Conservation (phyloP, 2,888 invertebrate genomes). For the Metalampra italica region DNA sequence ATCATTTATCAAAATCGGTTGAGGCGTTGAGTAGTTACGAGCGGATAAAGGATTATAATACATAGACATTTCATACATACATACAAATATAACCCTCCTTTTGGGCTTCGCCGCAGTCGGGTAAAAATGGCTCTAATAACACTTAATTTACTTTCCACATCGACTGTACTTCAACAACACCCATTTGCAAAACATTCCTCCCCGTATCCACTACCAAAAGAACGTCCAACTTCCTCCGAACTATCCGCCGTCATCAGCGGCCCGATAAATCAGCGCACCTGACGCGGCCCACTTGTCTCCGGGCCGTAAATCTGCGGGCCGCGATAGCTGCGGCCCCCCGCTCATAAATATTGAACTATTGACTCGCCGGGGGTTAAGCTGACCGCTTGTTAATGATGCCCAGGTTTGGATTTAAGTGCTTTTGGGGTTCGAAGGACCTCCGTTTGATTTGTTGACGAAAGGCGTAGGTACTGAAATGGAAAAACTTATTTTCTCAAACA, state of each 20-base stretch:
- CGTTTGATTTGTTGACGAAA: too few species aligned
- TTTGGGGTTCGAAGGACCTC: background rate
- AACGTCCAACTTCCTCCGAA: background rate
- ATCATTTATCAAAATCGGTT: too few species aligned
- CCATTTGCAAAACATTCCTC: background rate
- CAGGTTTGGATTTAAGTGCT: background rate
- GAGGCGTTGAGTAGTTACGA: too few species aligned
- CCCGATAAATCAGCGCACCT: constrained; percentile 15
- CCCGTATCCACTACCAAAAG: background rate
- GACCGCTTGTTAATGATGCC: constrained; percentile 10
- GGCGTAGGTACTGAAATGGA: too few species aligned
- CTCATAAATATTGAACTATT: constrained; percentile 21
- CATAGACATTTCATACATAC: too few species aligned
- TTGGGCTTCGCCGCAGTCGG: too few species aligned
- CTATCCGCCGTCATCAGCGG: constrained; percentile 6
- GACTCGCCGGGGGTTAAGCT: constrained; percentile 10
- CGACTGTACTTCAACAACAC: too few species aligned
- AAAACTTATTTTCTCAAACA: too few species aligned
- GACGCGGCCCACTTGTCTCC: constrained; percentile 12
- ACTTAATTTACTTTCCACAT: too few species aligned
- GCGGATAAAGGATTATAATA: too few species aligned
- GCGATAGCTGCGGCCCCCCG: constrained; percentile 7
- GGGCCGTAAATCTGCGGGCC: constrained; percentile 12
- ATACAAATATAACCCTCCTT: too few species aligned
- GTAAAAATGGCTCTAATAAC: too few species aligned